Base-by-base conservation (phyloP, 2,113 vertebrate genomes). In the Mormoops blainvillei region DNA sequence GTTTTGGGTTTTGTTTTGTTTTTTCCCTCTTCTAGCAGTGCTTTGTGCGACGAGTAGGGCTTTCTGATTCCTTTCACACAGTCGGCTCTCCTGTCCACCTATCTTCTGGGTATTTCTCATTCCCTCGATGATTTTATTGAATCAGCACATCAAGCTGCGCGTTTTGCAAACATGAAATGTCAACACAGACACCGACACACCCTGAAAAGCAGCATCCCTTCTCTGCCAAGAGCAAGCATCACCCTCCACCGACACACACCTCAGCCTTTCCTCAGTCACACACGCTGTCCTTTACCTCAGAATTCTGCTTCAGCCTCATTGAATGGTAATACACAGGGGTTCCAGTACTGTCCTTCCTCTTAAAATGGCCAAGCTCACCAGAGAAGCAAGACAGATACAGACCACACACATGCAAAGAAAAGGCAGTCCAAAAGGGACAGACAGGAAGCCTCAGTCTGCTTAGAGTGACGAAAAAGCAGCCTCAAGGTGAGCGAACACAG, bases 101-200 rank as follows among this genome's bases (percentile, higher is more conserved):
- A 50, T 89, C 96, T 97, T 96, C 67, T 91, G 94, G 63, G 82
- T 96, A 89, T 98, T 98, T 97, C 98, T 97, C 85, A 96, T 82
- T 94, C 95, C 82, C 93, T 93, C 90, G 94, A 96, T 97, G 86
- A 96, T 97, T 98, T 97, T 65, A 89, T 36, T 93, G 97, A 95
- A 97, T 97, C 96, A 98, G 96, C 95, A 97, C 96, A 98, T 97
- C 92, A 97, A 98, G 96, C 97, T 94, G 87, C 71, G 80, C 98
- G 71, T 97, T 98, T 97, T 94, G 85, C 95, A 97, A 98, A 98
- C 94, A 94, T 20, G 89, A 97, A 97, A 98, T 85, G 93, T 97
- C 97, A 98, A 89, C 80, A 95, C 97, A 98, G 98, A 97, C 96
- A 97, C 56, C 88, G 2, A 93, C 52, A 89, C 56, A 85, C 2